Evolutionary conservation across 2,888 invertebrate species (phyloP), one percentile per base, ranked within the genome.

Genomic region (Thysanoteuthis rhombus): DNA sequence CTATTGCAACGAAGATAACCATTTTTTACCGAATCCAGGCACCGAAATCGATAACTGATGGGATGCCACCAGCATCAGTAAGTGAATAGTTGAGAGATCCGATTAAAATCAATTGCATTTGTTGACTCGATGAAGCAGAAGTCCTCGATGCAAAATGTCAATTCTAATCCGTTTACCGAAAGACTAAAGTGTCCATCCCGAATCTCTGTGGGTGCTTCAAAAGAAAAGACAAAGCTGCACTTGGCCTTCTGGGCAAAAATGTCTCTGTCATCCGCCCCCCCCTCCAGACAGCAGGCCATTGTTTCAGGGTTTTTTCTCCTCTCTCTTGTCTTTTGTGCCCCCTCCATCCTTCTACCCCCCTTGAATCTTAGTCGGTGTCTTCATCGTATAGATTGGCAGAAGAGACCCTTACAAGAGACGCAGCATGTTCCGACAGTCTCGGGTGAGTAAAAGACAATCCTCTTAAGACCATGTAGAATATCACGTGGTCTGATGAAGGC

Each of bases 101-200:
- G 75, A 75, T 75, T 75, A 75, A 75, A 75, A 75, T 75, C 75
- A 75, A 75, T 75, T 75, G 75, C n/a, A 75, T 75, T 75, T 75
- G 75, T 36, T 36, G 75, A 75, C 36, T 75, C 75, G 75, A 75
- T 75, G 75, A 75, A 36, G 75, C n/a, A n/a, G 75, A 75, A 75
- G n/a, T 75, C 75, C 75, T 75, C 75, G 75, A 75, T 75, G 75
- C n/a, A 75, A 75, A 75, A 75, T 75, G 75, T 75, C 75, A 75
- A n/a, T n/a, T 75, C 75, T 75, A 75, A 75, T 75, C 75, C 75
- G 75, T 75, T 75, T 75, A 75, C n/a, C 12, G 75, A 75, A 75
- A n/a, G n/a, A 75, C 75, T 75, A 75, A 75, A n/a, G 75, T 75
- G 75, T 75, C 75, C 75, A 75, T 75, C 75, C 75, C n/a, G 25